Evolutionary conservation across 92 coral and sea anemone genomes (phyloP).

Genomic region (Zoanthus solanderi): DNA sequence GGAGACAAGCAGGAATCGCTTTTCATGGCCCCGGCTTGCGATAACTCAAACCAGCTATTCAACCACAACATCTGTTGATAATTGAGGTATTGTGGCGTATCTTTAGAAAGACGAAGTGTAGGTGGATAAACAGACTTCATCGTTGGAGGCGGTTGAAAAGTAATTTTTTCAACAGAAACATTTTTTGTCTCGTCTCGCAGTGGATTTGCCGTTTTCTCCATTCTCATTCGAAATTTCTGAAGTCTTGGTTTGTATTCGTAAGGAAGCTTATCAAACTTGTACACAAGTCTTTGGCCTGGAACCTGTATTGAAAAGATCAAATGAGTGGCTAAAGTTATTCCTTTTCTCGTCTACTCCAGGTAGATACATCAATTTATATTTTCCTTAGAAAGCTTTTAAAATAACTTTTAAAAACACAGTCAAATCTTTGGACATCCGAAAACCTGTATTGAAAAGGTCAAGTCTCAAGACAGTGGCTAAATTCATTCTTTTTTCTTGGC

Average conservation of each 20-base stretch:
- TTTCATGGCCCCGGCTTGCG: neutral
- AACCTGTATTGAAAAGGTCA: no score
- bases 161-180: neutral
- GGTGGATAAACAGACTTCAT: conserved; percentile 1
- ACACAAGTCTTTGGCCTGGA: conserved; percentile 45
- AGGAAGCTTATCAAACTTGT: conserved; percentile 36
- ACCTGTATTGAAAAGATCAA: conserved; percentile 2
- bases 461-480: no score
- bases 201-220: neutral
- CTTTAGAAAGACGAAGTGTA: neutral
- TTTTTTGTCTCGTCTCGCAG: neutral
- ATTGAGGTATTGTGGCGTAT: neutral
- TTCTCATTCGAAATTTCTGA: neutral
- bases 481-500: no score
- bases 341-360: neutral
- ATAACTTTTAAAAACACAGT: neutral
- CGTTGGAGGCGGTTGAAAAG: neutral
- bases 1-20: neutral
- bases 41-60: neutral
- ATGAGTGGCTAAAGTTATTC: neutral
- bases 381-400: neutral
- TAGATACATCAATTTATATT: neutral
- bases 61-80: neutral
- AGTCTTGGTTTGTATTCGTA: conserved; percentile 34
- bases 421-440: no score